Conservation (phyloP, 2,888 invertebrate species). For the Drosophila birchii region DNA sequence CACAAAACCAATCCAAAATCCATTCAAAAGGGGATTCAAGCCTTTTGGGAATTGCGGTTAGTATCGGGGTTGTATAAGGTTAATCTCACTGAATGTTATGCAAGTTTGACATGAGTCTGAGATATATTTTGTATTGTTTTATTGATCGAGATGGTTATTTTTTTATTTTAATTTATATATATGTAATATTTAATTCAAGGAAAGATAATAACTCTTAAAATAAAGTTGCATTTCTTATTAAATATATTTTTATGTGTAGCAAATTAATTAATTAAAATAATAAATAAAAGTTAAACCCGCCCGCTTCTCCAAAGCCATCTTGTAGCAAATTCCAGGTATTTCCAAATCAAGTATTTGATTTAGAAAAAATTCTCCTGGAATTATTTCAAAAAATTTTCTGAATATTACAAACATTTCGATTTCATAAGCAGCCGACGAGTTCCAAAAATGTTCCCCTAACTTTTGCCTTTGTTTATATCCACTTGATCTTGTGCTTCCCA, state of each 20-base stretch:
- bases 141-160: background rate
- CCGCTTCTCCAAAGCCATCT: too few species aligned
- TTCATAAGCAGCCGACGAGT: conserved; percentile 4
- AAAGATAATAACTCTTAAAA: background rate
- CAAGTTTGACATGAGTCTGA: background rate
- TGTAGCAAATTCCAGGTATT: background rate
- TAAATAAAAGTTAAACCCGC: too few species aligned
- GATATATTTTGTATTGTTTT: background rate
- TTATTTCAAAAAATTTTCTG: background rate
- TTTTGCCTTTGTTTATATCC: conserved; percentile 33
- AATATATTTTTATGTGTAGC: too few species aligned
- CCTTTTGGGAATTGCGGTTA: conserved; percentile 29
- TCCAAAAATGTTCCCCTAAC: conserved; percentile 12
- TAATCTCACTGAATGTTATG: conserved; percentile 8
- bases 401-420: conserved; percentile 1
- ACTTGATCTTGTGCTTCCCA: conserved; percentile 41
- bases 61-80: conserved; percentile 10
- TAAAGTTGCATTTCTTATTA: background rate
- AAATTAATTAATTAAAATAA: too few species aligned
- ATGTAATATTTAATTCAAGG: background rate
- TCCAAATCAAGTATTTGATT: background rate
- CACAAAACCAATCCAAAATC: conserved; percentile 41
- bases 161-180: background rate
- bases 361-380: background rate
- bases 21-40: conserved; percentile 4